These are phyloP conservation scores for Tupiocoris notatus DNA, from an alignment of 2,888 invertebrate species.

Conservation along the genomic window DNA sequence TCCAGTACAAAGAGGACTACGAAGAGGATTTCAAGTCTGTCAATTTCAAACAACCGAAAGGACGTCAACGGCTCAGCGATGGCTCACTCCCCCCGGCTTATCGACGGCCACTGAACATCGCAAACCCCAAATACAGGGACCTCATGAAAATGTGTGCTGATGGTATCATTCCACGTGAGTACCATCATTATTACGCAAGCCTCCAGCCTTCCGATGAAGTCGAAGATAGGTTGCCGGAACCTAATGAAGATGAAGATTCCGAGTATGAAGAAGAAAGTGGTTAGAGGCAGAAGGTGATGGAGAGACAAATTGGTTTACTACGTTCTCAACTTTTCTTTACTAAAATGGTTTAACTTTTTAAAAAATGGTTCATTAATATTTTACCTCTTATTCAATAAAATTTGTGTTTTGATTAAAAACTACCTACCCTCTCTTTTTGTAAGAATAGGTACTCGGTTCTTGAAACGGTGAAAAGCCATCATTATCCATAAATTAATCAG, in stretches of 20 bases:
- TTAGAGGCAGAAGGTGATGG: not conserved
- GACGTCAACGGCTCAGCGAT: not conserved
- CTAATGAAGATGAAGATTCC: not conserved
- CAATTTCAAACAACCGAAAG: conserved; percentile 2
- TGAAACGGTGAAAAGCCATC: too few relatives aligned
- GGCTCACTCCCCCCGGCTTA: not conserved
- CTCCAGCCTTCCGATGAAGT: not conserved
- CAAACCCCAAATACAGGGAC: not conserved
- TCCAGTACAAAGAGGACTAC: conserved; percentile 1
- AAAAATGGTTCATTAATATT: conserved; percentile 1
- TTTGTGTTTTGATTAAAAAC: too few relatives aligned
- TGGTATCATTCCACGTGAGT: not conserved
- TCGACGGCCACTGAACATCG: not conserved
- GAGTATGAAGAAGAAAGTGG: not conserved
- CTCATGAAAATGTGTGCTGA: conserved; percentile 2
- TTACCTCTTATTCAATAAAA: too few relatives aligned
- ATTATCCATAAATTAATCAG: too few relatives aligned
- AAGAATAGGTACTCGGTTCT: too few relatives aligned
- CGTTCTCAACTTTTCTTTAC: not conserved
- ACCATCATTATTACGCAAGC: not conserved
- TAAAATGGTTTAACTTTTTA: too few relatives aligned
- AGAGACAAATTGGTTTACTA: not conserved
- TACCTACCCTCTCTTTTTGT: too few relatives aligned
- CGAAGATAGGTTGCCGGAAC: not conserved
- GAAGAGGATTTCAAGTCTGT: conserved; percentile 1